A percentile compares a stretch with the other conserved stretches of the same genome.
Evolutionary conservation across 2,888 invertebrate genomes (phyloP).

Genomic region (Ectemnius lituratus): DNA sequence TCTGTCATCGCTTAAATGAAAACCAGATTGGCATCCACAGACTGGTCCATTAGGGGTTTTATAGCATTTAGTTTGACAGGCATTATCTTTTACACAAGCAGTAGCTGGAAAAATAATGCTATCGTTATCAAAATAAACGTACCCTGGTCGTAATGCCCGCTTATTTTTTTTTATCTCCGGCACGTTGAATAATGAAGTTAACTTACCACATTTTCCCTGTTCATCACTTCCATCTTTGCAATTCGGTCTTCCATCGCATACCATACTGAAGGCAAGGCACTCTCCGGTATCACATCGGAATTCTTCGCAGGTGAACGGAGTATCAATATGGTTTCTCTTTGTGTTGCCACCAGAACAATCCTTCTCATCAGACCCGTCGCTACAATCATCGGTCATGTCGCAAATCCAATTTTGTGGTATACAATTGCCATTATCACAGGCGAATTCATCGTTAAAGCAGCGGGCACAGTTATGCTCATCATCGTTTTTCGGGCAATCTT

Average conservation of each 20-base stretch:
- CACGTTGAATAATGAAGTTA: not conserved
- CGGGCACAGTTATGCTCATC: constrained; percentile 83
- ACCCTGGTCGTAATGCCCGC: not conserved
- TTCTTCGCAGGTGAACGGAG: constrained; percentile 70
- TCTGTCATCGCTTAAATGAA: constrained; percentile 79
- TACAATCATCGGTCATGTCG: constrained; percentile 84
- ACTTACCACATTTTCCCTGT: constrained; percentile 81
- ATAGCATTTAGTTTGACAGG: constrained; percentile 81
- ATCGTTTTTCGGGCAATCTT: constrained; percentile 86
- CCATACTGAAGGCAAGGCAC: constrained; percentile 82
- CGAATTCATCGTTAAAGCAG: constrained; percentile 79
- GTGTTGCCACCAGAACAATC: constrained; percentile 60
- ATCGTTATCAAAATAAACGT: not conserved
- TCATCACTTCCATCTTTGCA: constrained; percentile 87
- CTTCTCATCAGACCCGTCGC: constrained; percentile 86
- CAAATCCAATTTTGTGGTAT: constrained; percentile 81
- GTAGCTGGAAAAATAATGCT: constrained; percentile 65
- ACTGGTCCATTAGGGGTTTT: constrained; percentile 83
- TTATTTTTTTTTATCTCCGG: not conserved
- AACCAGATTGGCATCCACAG: constrained; percentile 84
- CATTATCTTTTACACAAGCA: constrained; percentile 77
- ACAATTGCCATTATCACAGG: constrained; percentile 82
- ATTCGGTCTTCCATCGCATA: constrained; percentile 83
- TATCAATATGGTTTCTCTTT: not conserved
- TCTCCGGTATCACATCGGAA: constrained; percentile 82